Conservation (phyloP, 35 echinoderm and acorn worm species). For the Amphiura filiformis region DNA sequence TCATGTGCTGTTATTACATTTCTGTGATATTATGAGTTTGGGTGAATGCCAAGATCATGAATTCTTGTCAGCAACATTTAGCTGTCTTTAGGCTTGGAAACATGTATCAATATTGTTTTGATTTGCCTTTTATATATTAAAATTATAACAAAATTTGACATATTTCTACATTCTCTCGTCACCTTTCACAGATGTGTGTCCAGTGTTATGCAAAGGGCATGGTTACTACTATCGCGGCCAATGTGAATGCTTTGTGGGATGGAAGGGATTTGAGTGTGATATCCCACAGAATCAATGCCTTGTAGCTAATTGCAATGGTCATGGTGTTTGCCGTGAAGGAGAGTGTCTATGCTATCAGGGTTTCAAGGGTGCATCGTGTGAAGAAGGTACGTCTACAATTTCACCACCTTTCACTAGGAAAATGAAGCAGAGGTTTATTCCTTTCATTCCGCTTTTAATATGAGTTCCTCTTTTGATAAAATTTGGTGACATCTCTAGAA, state of each 20-base stretch:
- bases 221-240: constrained; percentile 63
- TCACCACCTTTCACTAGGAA: too few species aligned
- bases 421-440: too few species aligned
- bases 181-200: constrained; percentile 90
- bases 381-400: constrained; percentile 79
- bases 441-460: too few species aligned
- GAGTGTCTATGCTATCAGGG: constrained; percentile 75
- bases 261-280: constrained; percentile 88
- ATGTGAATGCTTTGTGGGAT: constrained; percentile 70
- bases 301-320: constrained; percentile 77
- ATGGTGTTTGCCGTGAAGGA: constrained; percentile 83
- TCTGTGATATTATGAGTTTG: too few species aligned
- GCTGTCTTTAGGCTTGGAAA: not conserved
- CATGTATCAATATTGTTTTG: not conserved
- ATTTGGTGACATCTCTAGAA: too few species aligned
- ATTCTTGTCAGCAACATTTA: not conserved
- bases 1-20: too few species aligned
- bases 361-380: constrained; percentile 69
- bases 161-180: too few species aligned
- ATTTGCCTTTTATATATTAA: too few species aligned
- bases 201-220: constrained; percentile 69
- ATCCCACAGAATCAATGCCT: constrained; percentile 83
- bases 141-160: too few species aligned
- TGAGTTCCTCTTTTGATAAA: too few species aligned
- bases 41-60: not conserved